A percentile compares a stretch with the other conserved stretches of the same genome.
Evolutionary conservation across 2,113 vertebrate species (phyloP).

Genomic region (Reinhardtius hippoglossoides): DNA sequence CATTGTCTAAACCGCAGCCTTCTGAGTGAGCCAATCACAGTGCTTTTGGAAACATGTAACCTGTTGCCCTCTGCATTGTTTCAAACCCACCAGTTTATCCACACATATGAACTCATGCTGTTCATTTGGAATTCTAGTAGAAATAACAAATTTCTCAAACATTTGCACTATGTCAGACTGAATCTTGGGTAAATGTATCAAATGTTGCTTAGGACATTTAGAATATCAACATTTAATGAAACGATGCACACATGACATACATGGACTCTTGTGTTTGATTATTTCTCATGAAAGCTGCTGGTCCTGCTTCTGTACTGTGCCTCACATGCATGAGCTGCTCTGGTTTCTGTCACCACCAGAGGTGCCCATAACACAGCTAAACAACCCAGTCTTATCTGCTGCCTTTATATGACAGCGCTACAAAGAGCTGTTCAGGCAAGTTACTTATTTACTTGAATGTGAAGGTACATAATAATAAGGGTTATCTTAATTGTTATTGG

Average conservation of each 20-base stretch:
- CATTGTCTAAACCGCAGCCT: neutral
- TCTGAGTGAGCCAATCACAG: neutral
- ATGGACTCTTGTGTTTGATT: neutral
- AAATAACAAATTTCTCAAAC: neutral
- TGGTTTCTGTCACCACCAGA: conserved; percentile 24
- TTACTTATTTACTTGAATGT: neutral
- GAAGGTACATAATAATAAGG: neutral
- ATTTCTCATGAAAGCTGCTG: neutral
- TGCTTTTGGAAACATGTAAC: neutral
- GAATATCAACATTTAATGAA: neutral
- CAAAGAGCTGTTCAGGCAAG: neutral
- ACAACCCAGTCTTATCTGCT: neutral
- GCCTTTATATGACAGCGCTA: neutral
- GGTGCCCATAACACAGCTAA: conserved; percentile 5
- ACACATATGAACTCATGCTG: neutral
- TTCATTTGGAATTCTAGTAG: neutral
- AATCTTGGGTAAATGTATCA: neutral
- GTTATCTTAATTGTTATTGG: neutral
- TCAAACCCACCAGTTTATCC: neutral
- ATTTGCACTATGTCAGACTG: neutral
- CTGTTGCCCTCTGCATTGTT: neutral
- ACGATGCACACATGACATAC: neutral
- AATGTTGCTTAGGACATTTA: neutral
- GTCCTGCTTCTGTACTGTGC: neutral
- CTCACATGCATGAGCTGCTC: neutral